A percentile compares a stretch with the other conserved stretches of the same genome.
Conservation (phyloP, 2,113 vertebrate species). For the Nymphicus hollandicus region DNA sequence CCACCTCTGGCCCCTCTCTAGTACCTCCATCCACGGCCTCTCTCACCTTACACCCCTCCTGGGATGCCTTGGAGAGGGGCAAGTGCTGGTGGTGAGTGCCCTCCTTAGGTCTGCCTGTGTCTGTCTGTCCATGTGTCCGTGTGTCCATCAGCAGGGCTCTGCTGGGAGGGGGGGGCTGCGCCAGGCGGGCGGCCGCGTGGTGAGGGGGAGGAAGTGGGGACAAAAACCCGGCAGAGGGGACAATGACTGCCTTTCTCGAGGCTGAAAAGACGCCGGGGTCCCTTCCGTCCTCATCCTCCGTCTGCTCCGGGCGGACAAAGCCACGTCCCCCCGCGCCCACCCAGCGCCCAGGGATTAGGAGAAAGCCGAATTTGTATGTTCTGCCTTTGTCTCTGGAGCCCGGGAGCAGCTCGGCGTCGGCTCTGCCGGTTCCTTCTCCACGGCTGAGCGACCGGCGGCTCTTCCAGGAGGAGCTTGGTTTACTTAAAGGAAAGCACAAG, state of each 20-base stretch:
- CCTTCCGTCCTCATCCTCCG: slow-evolving; percentile 3
- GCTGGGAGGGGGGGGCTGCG: not conserved
- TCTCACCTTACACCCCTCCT: not conserved
- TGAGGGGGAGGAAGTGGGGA: not conserved
- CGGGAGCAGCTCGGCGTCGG: not conserved
- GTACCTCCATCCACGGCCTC: not conserved
- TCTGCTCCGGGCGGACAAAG: slow-evolving; percentile 29
- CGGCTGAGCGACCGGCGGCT: slow-evolving; percentile 3
- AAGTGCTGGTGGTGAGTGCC: not conserved
- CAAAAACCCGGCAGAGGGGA: not conserved
- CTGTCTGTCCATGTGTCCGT: accelerated
- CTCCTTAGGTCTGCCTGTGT: not conserved
- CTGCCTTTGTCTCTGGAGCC: slow-evolving; percentile 12
- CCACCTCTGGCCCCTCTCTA: not conserved
- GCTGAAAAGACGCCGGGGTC: slow-evolving; percentile 38
- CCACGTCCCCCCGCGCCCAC: slow-evolving; percentile 7
- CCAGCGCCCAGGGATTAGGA: slow-evolving; percentile 43
- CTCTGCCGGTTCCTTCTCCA: slow-evolving; percentile 20
- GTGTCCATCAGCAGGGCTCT: not conserved
- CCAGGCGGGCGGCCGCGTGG: not conserved
- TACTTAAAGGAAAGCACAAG: slow-evolving; percentile 54
- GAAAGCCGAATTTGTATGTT: slow-evolving; percentile 34
- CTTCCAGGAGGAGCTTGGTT: slow-evolving; percentile 20
- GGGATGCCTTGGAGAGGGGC: not conserved
- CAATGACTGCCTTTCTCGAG: slow-evolving; percentile 30